Evolutionary conservation across 2,113 vertebrate species (phyloP).

Genomic region (Hylia prasina): DNA sequence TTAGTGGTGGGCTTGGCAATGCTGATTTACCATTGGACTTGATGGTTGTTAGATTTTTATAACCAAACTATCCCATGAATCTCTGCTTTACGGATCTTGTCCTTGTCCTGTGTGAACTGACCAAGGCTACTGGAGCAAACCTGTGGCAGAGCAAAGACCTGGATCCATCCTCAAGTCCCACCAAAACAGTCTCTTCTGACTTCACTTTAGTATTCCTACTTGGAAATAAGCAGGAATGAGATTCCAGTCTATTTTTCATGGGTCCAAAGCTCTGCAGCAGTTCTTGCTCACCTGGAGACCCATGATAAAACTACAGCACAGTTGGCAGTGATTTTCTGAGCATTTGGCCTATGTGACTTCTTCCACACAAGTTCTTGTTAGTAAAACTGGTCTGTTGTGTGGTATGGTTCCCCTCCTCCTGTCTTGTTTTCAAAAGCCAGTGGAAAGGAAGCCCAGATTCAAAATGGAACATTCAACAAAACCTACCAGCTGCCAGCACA

Average conservation of each 20-base stretch:
- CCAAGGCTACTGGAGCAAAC: background rate
- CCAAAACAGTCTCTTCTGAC: background rate
- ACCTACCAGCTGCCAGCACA: background rate
- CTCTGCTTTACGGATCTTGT: background rate
- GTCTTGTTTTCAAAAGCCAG: conserved; percentile 24
- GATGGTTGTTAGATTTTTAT: background rate
- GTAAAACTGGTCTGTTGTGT: background rate
- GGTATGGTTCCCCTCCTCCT: background rate
- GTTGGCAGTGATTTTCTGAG: background rate
- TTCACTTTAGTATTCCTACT: background rate
- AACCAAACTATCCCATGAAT: background rate
- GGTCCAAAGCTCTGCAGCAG: background rate
- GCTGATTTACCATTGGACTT: background rate
- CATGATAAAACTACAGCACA: background rate
- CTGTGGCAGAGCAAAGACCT: background rate
- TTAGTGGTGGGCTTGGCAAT: background rate
- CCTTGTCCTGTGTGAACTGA: rapidly evolving
- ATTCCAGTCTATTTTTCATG: background rate
- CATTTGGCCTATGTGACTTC: background rate
- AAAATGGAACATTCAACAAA: conserved; percentile 40
- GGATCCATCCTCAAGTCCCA: background rate
- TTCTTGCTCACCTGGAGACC: background rate
- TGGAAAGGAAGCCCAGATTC: conserved; percentile 23
- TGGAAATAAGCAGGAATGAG: rapidly evolving
- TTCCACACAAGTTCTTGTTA: background rate